Evolutionary conservation across 2,888 invertebrate species (phyloP).

Genomic region (Lottia gigantea): DNA sequence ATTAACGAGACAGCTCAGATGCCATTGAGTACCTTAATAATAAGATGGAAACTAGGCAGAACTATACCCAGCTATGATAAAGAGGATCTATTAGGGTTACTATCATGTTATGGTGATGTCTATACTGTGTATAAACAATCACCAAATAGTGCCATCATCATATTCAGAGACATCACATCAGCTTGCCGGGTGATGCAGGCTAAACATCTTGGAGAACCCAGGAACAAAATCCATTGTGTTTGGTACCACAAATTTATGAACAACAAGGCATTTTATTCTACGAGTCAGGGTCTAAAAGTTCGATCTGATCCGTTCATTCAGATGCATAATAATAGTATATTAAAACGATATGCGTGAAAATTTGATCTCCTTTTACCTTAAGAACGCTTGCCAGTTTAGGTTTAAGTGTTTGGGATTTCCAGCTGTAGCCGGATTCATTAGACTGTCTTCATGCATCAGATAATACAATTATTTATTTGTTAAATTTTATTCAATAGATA

Average conservation of each 20-base stretch:
- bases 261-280: slow-evolving; percentile 35
- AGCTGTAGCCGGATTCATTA: no score
- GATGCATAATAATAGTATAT: neutral
- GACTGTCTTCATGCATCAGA: no score
- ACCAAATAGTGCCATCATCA: slow-evolving; percentile 41
- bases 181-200: slow-evolving; percentile 40
- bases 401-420: no score
- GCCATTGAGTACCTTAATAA: slow-evolving; percentile 38
- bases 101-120: slow-evolving; percentile 36
- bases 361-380: no score
- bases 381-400: no score
- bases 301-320: slow-evolving; percentile 22
- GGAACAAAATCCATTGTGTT: slow-evolving; percentile 36
- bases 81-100: slow-evolving; percentile 20
- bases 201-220: slow-evolving; percentile 32
- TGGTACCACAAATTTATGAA: slow-evolving; percentile 48
- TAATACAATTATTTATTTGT: no score
- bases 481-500: no score
- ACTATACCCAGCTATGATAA: slow-evolving; percentile 32
- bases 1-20: slow-evolving; percentile 35
- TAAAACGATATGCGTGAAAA: neutral
- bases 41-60: slow-evolving; percentile 41
- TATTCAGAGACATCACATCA: slow-evolving; percentile 35
- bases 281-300: slow-evolving; percentile 28
- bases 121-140: slow-evolving; percentile 31